Conservation (phyloP, 2,888 invertebrate species). For the Alviniconcha strummeri region DNA sequence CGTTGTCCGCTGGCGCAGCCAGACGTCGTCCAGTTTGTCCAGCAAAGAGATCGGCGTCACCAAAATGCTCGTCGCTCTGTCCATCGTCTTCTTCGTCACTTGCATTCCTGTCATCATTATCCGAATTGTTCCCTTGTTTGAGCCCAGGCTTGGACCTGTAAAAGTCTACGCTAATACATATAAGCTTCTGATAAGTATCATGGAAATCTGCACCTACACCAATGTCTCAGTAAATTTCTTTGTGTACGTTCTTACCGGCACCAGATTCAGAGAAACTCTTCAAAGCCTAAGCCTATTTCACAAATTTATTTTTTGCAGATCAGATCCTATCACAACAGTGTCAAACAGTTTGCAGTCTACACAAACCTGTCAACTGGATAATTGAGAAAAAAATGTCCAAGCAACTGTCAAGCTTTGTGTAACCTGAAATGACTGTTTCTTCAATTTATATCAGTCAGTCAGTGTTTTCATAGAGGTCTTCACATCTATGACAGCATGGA, state of each 20-base stretch:
- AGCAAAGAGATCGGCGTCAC: slow-evolving; percentile 21
- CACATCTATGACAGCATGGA: too few species aligned
- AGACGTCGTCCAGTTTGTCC: neutral
- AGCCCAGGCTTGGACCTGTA: neutral
- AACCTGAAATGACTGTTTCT: too few species aligned
- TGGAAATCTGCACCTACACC: neutral
- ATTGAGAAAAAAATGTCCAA: too few species aligned
- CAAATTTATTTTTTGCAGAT: too few species aligned
- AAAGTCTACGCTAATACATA: neutral
- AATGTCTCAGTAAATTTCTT: slow-evolving; percentile 20
- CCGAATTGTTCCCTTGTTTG: slow-evolving; percentile 3
- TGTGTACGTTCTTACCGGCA: slow-evolving; percentile 14
- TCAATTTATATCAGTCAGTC: too few species aligned
- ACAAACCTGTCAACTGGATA: too few species aligned
- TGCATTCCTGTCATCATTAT: neutral
- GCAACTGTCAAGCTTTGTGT: too few species aligned
- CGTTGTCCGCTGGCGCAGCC: neutral
- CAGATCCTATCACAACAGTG: too few species aligned
- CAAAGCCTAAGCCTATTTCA: too few species aligned
- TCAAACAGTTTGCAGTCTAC: too few species aligned
- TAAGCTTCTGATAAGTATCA: neutral
- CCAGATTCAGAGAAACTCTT: slow-evolving; percentile 16
- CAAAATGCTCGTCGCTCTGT: slow-evolving; percentile 21
- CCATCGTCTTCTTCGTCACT: slow-evolving; percentile 14
- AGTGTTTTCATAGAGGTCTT: too few species aligned